Conservation (phyloP, 1,140 invertebrate species). For the Diorhabda carinulata region DNA sequence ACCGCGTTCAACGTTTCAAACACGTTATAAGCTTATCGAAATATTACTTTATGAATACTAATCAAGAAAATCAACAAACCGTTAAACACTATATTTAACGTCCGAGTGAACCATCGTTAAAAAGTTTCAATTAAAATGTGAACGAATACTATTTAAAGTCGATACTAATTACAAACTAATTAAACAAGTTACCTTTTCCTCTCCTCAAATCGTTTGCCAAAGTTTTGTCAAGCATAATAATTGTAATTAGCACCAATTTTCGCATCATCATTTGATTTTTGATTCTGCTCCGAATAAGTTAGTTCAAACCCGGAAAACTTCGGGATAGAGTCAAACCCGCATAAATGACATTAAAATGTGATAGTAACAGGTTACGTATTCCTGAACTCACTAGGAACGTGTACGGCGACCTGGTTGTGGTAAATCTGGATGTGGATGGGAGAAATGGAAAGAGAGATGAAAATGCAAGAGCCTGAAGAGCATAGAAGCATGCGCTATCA, state of each 20-base stretch:
- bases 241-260: background rate
- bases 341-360: background rate
- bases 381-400: background rate
- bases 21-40: no score
- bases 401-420: background rate
- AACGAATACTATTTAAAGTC: background rate
- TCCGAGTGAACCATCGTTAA: no score
- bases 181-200: background rate
- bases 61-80: no score
- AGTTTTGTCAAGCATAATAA: background rate
- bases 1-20: no score
- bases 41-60: no score
- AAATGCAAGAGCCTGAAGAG: background rate
- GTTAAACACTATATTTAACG: no score
- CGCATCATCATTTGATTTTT: background rate
- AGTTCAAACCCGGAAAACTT: background rate
- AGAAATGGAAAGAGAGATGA: slow-evolving; percentile 2
- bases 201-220: background rate
- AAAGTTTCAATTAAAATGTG: no score
- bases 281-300: background rate
- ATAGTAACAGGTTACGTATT: background rate
- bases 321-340: background rate
- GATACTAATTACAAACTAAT: slow-evolving; percentile 2
- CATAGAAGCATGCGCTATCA: background rate
- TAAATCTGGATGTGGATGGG: background rate